Percentiles rank a stretch among this genome's conserved stretches.
Conservation (phyloP, 2,888 invertebrate genomes). For the Abrostola triplasia region DNA sequence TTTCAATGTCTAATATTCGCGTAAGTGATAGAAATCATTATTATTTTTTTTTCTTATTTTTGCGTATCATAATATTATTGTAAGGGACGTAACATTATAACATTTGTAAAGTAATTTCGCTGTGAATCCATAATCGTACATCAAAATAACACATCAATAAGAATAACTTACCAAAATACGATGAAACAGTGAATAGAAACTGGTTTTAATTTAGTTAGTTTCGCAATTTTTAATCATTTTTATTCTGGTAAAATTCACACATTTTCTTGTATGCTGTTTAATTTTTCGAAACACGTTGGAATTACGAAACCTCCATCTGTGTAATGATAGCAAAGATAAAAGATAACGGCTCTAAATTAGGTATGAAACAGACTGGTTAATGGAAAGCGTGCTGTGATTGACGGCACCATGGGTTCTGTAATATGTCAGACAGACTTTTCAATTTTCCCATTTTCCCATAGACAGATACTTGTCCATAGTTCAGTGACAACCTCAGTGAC, state of each 20-base stretch:
- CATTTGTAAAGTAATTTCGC: too few relatives aligned
- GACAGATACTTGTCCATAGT: too few relatives aligned
- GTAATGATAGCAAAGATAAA: constrained; percentile 18
- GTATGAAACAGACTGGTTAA: not conserved
- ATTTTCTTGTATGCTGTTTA: constrained; percentile 3
- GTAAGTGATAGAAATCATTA: too few relatives aligned
- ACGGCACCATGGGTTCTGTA: not conserved
- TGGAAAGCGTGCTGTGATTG: not conserved
- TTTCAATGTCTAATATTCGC: too few relatives aligned
- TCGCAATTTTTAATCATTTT: not conserved
- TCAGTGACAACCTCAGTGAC: too few relatives aligned
- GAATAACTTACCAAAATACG: constrained; percentile 3
- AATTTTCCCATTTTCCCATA: too few relatives aligned
- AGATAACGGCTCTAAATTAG: constrained; percentile 9
- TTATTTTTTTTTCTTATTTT: too few relatives aligned
- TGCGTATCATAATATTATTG: too few relatives aligned
- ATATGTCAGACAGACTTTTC: too few relatives aligned
- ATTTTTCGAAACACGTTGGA: constrained; percentile 29
- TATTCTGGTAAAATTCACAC: not conserved
- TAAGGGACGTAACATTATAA: too few relatives aligned
- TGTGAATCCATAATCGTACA: too few relatives aligned
- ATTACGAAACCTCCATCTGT: constrained; percentile 12
- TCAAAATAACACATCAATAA: not conserved
- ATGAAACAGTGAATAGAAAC: not conserved
- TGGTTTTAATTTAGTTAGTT: not conserved